Percentiles rank a stretch among this genome's conserved stretches.
Conservation (phyloP, 2,888 invertebrate genomes). For the Panopea generosa region DNA sequence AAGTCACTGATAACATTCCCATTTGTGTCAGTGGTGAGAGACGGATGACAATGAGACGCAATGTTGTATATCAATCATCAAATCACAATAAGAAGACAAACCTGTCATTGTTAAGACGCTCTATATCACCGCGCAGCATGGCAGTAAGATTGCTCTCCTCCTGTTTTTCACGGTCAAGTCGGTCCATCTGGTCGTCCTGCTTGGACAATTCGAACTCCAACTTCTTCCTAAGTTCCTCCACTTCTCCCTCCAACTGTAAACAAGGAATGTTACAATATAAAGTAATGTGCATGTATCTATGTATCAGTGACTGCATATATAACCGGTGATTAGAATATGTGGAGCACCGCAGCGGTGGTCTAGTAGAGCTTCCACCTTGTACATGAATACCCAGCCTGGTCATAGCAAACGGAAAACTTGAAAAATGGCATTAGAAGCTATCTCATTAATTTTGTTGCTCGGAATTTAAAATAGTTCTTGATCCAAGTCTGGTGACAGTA, state of each 20-base stretch:
- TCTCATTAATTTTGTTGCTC: too few relatives aligned
- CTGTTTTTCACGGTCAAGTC: conserved; percentile 64
- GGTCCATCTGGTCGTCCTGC: conserved; percentile 59
- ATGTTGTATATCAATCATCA: too few relatives aligned
- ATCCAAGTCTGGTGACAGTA: too few relatives aligned
- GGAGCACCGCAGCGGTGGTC: background rate
- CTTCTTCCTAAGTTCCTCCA: conserved; percentile 67
- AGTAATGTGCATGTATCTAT: background rate
- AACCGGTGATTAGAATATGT: too few relatives aligned
- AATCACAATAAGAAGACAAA: too few relatives aligned
- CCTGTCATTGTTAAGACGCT: conserved; percentile 76
- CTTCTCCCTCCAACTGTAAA: conserved; percentile 71
- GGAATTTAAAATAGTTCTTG: too few relatives aligned
- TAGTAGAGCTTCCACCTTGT: background rate
- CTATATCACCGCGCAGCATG: conserved; percentile 78
- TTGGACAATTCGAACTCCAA: conserved; percentile 69
- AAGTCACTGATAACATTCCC: too few relatives aligned
- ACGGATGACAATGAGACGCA: too few relatives aligned
- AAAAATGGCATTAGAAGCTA: too few relatives aligned
- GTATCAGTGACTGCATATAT: background rate
- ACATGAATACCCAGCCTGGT: too few relatives aligned
- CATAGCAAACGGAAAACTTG: too few relatives aligned
- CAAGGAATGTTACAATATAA: background rate
- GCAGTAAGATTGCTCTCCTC: conserved; percentile 73
- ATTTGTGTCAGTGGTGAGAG: too few relatives aligned